Base-by-base conservation (phyloP, 2,888 invertebrate species). In the Zygaena filipendulae region DNA sequence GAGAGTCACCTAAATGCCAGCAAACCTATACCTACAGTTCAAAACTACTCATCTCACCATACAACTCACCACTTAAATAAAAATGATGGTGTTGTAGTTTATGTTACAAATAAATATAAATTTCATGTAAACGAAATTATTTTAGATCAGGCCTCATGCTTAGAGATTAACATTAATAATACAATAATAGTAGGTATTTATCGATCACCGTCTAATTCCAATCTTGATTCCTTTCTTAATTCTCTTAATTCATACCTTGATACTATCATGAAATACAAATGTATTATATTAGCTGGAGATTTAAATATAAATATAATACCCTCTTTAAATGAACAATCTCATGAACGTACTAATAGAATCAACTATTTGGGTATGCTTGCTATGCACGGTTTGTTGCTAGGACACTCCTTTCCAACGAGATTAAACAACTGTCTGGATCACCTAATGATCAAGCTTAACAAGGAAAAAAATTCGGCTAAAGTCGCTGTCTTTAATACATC, bases 221-320 rank as follows among this genome's bases (percentile, higher is more conserved):
- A 42, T 21, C 36, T 40, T 9, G 35, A 32, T 4, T 11, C 2
- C 5, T 46, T 46, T 29, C 32, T 43, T 11, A 24, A 35, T 4
- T 40, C 38, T 1, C 19, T 46, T n/a, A 29, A 30, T 25, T 20
- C 8, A 13, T 35, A 42, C 11, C 21, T 48, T 10, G 30, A 35
- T 2, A 26, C 23, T 2, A 3, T 45, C 16, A 27, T 26, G 8
- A 5, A 23, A 5, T 9, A 21, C 1, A 34, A 33, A 21, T 42
- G 36, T 28, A 39, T 43, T 10, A 35, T 40, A 13, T 25, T 49
- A 5, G 25, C 32, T 3, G 48, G 44, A 3, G 43, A 47, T 20
- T 43, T 47, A n/a, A 49, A 47, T 23, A 45, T 47, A 5, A 42
- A 47, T 36, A n/a, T 23, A 9, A 32, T 24, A 20, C 23, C 27